Evolutionary conservation across 2,113 vertebrate species (phyloP), one percentile per base, ranked within the genome.

Genomic region (Protobothrops mucrosquamatus): DNA sequence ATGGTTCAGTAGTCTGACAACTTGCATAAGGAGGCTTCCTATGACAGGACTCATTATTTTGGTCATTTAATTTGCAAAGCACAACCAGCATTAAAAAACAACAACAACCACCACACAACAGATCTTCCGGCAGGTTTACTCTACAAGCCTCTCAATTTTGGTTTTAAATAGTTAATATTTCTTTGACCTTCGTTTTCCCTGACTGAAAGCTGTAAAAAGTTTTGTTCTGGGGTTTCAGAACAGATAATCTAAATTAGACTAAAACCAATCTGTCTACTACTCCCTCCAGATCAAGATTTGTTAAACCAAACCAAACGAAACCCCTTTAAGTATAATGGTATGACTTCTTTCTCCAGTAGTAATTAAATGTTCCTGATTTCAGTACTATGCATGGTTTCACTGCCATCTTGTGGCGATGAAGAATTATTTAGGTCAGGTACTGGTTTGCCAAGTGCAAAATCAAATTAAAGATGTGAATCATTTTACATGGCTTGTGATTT

Each of bases 391-490:
- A 94, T 94, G 95, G 94, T 95, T 97, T 93, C 96, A 95, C 94
- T 91, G 95, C 97, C 97, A 97, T 92, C 97, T 97, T 94, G 97
- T 96, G 97, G 92, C 34, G 23, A 3, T 0, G 0, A 8, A 18
- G 1, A 51, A 48, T 4, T 48, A 2, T 93, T 85, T 23, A 52
- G 43, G 5, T 85, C 43, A 18, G 18, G 20, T 56, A 51, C 74
- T 86, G 22, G 14, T 24, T 88, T 89, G 51, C n/a, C 26, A 54
- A 34, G 8, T 88, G 24, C 24, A 55, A n/a, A 39, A 56, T 81
- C 69, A 22, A 57, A 55, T 51, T 69, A 52, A 26, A 52, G 34
- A 29, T 20, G 4, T 56, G 52, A 85, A 81, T 81, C 6, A 81
- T 20, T 81, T 39, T 20, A 81, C 1, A 39, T 39, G n/a, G 6